A percentile compares a stretch with the other conserved stretches of the same genome.
These are phyloP conservation scores for Beaufortia kweichowensis DNA, from an alignment of 2,113 vertebrate species.

Conservation along the genomic window DNA sequence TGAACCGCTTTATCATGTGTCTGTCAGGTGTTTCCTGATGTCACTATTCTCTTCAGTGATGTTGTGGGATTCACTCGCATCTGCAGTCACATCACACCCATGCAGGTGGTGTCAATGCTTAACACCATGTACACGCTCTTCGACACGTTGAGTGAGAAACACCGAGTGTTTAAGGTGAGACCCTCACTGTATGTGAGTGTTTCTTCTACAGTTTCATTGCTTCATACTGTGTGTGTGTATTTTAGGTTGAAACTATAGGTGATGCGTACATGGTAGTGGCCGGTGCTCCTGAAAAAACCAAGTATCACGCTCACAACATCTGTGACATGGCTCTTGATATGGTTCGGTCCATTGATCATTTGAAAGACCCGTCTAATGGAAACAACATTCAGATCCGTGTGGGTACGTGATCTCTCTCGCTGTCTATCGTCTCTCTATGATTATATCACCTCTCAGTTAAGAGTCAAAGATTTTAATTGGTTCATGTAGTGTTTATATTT, in stretches of 20 bases:
- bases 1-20: neutral
- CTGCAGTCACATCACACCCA: constrained; percentile 75
- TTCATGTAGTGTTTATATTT: too few relatives aligned
- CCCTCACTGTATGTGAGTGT: neutral
- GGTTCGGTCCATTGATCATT: constrained; percentile 75
- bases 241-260: constrained; percentile 52
- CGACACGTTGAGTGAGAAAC: constrained; percentile 77
- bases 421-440: too few relatives aligned
- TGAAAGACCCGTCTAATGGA: constrained; percentile 75
- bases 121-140: constrained; percentile 78
- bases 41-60: constrained; percentile 76
- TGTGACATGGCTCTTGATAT: constrained; percentile 79
- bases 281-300: constrained; percentile 75
- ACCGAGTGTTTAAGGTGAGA: constrained; percentile 73
- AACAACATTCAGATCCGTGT: constrained; percentile 77
- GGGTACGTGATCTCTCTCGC: constrained; percentile 60
- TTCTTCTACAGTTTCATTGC: neutral
- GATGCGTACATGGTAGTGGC: constrained; percentile 74
- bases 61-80: constrained; percentile 75
- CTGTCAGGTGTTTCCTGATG: constrained; percentile 73
- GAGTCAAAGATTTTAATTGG: too few relatives aligned
- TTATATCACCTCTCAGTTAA: too few relatives aligned
- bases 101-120: constrained; percentile 77
- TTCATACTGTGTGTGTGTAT: constrained; percentile 13
- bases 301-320: constrained; percentile 77